Base-by-base conservation (phyloP, 2,888 invertebrate species). In the Cerastis rubricosa region DNA sequence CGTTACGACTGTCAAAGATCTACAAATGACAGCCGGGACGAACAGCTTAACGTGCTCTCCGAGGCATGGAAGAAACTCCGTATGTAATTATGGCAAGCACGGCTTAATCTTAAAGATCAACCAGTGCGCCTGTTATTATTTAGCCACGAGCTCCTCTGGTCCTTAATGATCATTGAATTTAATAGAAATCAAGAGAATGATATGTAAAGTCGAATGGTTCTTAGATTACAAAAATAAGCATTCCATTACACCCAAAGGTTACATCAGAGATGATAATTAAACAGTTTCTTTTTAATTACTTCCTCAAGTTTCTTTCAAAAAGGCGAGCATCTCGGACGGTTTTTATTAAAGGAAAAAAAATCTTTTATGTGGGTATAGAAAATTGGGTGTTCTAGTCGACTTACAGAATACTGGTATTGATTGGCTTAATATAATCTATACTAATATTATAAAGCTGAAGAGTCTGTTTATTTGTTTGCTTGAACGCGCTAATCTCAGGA, bases 241-340 rank as follows among this genome's bases (percentile, higher is more conserved):
- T 73, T 76, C 76, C n/a, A 72, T 76, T 83, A 74, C 47, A 75
- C 65, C 17, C 57, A 22, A 70, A 68, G 61, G 57, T 83, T 73
- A 78, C 72, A 49, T 75, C 63, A 61, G 25, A 45, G 40, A 77
- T 70, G 66, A 59, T 83, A 83, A 83, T 81, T 80, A 74, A 80
- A 77, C 67, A 71, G 69, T 64, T 71, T 76, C 35, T 76, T 75
- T 83, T 64, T 87, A 83, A 87, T 80, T 76, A 83, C 68, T 74
- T 77, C 57, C 47, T 70, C n/a, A 12, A 78, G 78, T 76, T 82
- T 25, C 65, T 64, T 35, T 45, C 11, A 29, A 47, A 64, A 64
- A 71, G 63, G 5, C 40, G 57, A 61, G 57, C 49, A n/a, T 57
- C 66, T 72, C 40, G 59, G 40, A 61, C 43, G 22, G 9, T 49